Evolutionary conservation across 2,888 invertebrate species (phyloP).

Genomic region (Dryococelus australis): DNA sequence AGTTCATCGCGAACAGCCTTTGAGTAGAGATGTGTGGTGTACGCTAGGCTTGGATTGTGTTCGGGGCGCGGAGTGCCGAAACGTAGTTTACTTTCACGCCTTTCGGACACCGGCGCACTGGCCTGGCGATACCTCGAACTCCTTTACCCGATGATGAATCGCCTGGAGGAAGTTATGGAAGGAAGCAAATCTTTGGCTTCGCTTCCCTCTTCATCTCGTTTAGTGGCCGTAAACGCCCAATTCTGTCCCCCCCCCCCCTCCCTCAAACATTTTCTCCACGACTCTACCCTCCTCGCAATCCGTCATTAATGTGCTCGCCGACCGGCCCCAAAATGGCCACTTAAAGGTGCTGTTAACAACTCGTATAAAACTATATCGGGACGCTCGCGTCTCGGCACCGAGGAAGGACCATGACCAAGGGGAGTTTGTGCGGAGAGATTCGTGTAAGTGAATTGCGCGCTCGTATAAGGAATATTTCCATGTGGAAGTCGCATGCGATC

Average conservation of each 20-base stretch:
- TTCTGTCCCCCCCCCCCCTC: not conserved
- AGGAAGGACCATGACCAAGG: no score
- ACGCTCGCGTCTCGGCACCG: no score
- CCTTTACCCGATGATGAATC: not conserved
- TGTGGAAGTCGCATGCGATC: not conserved
- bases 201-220: slow-evolving; percentile 16
- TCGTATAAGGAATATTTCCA: slow-evolving; percentile 16
- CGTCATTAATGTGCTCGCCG: slow-evolving; percentile 21
- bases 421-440: not conserved
- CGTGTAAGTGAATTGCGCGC: slow-evolving; percentile 4
- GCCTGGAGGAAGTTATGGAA: not conserved
- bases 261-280: not conserved
- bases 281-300: not conserved
- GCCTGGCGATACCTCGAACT: not conserved
- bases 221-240: not conserved
- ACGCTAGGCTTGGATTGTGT: not conserved
- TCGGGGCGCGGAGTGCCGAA: not conserved
- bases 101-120: not conserved
- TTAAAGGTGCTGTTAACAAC: slow-evolving; percentile 26
- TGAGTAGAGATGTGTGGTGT: no score
- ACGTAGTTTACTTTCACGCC: not conserved
- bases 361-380: slow-evolving; percentile 21
- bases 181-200: slow-evolving; percentile 3
- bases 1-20: no score
- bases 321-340: slow-evolving; percentile 4